Evolutionary conservation across 2,113 vertebrate genomes (phyloP), one percentile per base, ranked within the genome.

Genomic region (Seriola aureovittata): DNA sequence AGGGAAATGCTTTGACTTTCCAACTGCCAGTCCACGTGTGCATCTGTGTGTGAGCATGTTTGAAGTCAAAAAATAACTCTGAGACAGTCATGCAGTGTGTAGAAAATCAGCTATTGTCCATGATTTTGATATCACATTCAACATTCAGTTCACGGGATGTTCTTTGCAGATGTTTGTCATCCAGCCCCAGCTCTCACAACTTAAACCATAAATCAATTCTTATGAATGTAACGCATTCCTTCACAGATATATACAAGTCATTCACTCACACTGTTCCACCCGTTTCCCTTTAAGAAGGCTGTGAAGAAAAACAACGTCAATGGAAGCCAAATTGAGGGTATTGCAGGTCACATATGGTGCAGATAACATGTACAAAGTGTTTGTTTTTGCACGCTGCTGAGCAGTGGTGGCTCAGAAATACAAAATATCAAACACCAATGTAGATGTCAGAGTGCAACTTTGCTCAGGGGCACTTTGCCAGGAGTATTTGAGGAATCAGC

Each of bases 341-440:
- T 36, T 32, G 3, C 21, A 10, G 29, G 14, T 59, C 25, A 63
- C 3, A 40, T 64, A 11, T 5, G 17, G 42, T 3, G 3, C 63
- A 71, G 23, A 78, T 42, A 72, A 46, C 48, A 23, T 60, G 32
- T 66, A 36, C 59, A 73, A 40, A 74, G 21, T 38, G 57, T 75
- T 79, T 69, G 40, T 38, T 63, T 52, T 62, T 78, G 14, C 34
- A 25, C 29, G 29, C 12, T 60, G n/a, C 5, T 40, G 38, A 81
- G 52, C 62, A 23, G 12, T 9, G 0, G 36, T 38, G 57, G 57
- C 54, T 65, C 54, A 2, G 12, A 71, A 68, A 66, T 1, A 38
- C 9, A 65, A 17, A 25, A 66, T 21, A 64, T 58, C 3, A 62
- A 70, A 19, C 11, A 57, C 32, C 4, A 32, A 9, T 42, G 23